Evolutionary conservation across 2,113 vertebrate species (phyloP).

Genomic region (Lanius ludovicianus): DNA sequence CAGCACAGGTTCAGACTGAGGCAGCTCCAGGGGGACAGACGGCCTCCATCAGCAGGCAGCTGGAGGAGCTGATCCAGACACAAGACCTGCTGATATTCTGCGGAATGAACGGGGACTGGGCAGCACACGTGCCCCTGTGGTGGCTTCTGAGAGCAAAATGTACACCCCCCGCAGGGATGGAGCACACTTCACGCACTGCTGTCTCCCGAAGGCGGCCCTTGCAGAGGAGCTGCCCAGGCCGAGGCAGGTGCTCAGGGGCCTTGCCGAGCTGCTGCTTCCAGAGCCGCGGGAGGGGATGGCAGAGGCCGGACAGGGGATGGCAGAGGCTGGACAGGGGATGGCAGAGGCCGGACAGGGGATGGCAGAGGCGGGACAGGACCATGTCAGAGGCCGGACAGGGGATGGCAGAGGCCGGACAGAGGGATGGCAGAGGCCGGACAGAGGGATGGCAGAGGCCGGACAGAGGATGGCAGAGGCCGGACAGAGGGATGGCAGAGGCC

Average conservation of each 20-base stretch:
- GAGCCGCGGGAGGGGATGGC: fast-evolving
- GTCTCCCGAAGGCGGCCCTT: fast-evolving
- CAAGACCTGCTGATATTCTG: background rate
- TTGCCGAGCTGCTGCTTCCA: background rate
- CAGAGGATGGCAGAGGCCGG: too few species aligned
- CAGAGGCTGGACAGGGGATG: too few species aligned
- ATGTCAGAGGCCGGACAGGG: too few species aligned
- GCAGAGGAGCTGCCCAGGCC: background rate
- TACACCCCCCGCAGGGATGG: fast-evolving
- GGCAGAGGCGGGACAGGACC: too few species aligned
- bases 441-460: background rate
- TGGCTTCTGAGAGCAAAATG: background rate
- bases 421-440: fast-evolving
- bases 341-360: too few species aligned
- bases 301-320: background rate
- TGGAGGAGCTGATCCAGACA: background rate
- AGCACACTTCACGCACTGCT: background rate
- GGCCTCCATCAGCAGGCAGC: fast-evolving
- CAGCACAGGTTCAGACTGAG: background rate
- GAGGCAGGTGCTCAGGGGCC: fast-evolving
- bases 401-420: too few species aligned
- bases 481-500: too few species aligned
- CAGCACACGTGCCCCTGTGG: fast-evolving
- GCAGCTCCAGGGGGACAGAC: background rate
- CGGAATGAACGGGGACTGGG: background rate